Percentiles rank a stretch among this genome's conserved stretches.
These are phyloP conservation scores for Thalassarche chlororhynchos DNA, from an alignment of 2,113 vertebrate species.

Conservation along the genomic window DNA sequence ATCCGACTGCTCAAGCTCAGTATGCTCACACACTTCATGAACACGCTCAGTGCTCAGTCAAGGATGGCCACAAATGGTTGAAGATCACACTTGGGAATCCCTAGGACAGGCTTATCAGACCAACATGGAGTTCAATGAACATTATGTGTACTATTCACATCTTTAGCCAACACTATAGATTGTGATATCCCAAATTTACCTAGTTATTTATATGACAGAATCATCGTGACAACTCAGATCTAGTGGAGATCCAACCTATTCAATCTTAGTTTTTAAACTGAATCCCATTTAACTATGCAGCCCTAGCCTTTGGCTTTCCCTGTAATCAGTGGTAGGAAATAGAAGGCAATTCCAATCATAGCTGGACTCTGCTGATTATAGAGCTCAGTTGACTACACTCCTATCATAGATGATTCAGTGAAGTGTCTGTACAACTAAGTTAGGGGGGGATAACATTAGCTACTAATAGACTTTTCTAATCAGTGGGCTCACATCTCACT, in stretches of 20 bases:
- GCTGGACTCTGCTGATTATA: conserved; percentile 7
- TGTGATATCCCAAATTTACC: neutral
- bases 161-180: neutral
- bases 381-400: neutral
- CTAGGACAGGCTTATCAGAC: neutral
- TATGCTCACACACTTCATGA: neutral
- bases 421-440: neutral
- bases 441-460: neutral
- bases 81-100: neutral
- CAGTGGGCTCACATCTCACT: neutral
- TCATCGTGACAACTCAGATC: neutral
- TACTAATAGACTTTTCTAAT: neutral
- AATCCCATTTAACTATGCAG: neutral
- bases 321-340: neutral
- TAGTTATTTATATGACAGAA: neutral
- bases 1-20: neutral
- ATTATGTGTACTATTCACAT: neutral
- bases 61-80: neutral
- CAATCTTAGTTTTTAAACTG: neutral
- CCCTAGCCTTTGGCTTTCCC: neutral
- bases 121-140: neutral
- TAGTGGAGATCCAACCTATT: neutral
- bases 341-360: conserved; percentile 29
- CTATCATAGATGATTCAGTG: neutral
- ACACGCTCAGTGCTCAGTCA: neutral